Percentiles rank a stretch among this genome's conserved stretches.
Evolutionary conservation across 2,113 vertebrate species (phyloP).

Genomic region (Sander vitreus): DNA sequence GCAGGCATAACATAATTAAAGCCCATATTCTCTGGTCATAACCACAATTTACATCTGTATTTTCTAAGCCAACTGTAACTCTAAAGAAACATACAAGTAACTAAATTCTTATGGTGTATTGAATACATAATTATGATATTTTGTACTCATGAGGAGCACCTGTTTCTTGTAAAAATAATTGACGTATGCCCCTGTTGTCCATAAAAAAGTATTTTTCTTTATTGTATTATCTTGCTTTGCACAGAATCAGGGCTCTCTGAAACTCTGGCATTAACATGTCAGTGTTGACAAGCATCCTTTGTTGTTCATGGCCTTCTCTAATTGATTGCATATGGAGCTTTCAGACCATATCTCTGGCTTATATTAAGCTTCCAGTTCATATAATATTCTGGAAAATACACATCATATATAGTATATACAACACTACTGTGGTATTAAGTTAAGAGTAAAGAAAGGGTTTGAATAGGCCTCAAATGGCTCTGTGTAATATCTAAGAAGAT

Average conservation of each 20-base stretch:
- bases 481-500: slow-evolving; percentile 47
- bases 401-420: slow-evolving; percentile 21
- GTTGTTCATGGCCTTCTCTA: slow-evolving; percentile 27
- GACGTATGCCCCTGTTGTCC: background rate
- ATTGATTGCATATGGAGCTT: slow-evolving; percentile 61
- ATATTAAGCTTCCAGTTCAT: slow-evolving; percentile 51
- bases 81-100: slow-evolving; percentile 44
- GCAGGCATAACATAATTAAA: slow-evolving; percentile 69
- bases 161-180: slow-evolving; percentile 4
- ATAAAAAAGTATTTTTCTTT: background rate
- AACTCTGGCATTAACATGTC: slow-evolving; percentile 44
- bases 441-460: slow-evolving; percentile 48
- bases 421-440: slow-evolving; percentile 43
- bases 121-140: slow-evolving; percentile 28
- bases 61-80: slow-evolving; percentile 56
- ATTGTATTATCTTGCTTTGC: slow-evolving; percentile 4
- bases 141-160: background rate
- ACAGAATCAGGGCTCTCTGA: background rate
- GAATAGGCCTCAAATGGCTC: slow-evolving; percentile 48
- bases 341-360: slow-evolving; percentile 41
- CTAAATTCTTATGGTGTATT: slow-evolving; percentile 30
- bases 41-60: slow-evolving; percentile 69
- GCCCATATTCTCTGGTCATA: slow-evolving; percentile 56
- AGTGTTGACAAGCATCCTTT: slow-evolving; percentile 30
- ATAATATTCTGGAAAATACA: slow-evolving; percentile 60